Conservation (phyloP, 2,797 vertebrate species). For the Melanotaenia parkinsoni region DNA sequence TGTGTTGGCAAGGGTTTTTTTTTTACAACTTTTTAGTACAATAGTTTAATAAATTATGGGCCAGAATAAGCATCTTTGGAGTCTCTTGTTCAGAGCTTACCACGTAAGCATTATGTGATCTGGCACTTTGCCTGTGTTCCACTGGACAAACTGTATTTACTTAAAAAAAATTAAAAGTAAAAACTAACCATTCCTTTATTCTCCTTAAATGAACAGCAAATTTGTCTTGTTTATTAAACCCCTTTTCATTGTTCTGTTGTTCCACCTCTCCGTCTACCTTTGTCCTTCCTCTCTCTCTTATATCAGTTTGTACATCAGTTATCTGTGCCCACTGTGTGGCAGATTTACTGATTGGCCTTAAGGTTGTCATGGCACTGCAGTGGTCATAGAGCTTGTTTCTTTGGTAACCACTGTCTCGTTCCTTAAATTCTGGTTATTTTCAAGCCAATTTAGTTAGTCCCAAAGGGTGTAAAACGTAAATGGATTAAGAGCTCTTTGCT, state of each 20-base stretch:
- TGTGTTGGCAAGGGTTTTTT: neutral
- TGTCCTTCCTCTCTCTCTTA: constrained; percentile 26
- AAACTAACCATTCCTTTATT: neutral
- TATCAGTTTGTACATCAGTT: constrained; percentile 67
- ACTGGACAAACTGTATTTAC: neutral
- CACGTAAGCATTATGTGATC: neutral
- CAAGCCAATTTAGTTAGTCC: neutral
- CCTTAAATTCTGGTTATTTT: constrained; percentile 11
- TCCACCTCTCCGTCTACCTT: constrained; percentile 34
- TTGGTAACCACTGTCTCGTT: constrained; percentile 16
- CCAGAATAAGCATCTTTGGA: neutral
- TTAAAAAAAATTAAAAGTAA: neutral
- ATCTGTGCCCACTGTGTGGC: constrained; percentile 52
- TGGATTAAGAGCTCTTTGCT: neutral
- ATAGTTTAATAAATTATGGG: neutral
- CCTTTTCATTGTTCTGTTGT: constrained; percentile 12
- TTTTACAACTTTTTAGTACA: neutral
- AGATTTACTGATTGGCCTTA: constrained; percentile 57
- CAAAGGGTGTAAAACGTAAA: neutral
- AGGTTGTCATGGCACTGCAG: constrained; percentile 30
- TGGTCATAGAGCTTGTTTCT: constrained; percentile 19
- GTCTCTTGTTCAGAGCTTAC: neutral
- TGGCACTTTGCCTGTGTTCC: neutral
- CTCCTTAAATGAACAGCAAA: neutral
- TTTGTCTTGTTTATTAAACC: constrained; percentile 26